A percentile compares a stretch with the other conserved stretches of the same genome.
Evolutionary conservation across 2,113 vertebrate species (phyloP).

Genomic region (Elephantulus edwardii): DNA sequence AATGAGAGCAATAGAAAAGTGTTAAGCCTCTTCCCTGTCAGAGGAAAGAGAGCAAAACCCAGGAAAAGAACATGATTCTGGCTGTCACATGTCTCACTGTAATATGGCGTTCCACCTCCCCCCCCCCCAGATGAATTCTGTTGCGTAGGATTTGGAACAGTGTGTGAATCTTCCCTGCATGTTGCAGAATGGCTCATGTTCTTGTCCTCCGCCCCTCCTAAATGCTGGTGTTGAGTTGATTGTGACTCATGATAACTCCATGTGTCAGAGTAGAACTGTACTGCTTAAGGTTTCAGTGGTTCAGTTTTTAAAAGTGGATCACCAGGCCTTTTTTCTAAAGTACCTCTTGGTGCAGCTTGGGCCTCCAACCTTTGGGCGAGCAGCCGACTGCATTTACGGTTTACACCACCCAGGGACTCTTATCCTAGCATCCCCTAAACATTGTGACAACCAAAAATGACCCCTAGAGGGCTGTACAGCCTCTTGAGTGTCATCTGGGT

Average conservation of each 20-base stretch:
- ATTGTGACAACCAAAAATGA: neutral
- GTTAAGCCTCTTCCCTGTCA: neutral
- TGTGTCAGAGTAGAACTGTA: neutral
- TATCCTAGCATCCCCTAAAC: neutral
- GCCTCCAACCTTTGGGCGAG: neutral
- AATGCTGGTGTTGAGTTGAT: neutral
- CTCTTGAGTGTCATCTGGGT: neutral
- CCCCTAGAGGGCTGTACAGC: neutral
- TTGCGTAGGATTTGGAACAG: neutral
- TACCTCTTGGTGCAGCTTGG: neutral
- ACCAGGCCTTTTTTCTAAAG: neutral
- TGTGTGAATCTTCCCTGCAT: neutral
- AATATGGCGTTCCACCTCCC: neutral
- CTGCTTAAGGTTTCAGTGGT: neutral
- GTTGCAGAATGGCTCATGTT: neutral
- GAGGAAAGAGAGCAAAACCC: neutral
- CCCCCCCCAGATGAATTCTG: neutral
- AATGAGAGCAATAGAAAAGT: neutral
- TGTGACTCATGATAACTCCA: neutral
- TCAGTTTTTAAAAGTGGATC: neutral
- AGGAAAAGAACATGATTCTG: neutral
- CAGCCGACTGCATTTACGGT: neutral
- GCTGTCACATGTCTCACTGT: neutral
- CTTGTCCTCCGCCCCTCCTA: neutral
- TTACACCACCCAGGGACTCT: neutral